These are phyloP conservation scores for Hydrotaea diabolus DNA, from an alignment of 2,888 invertebrate genomes.

Conservation along the genomic window DNA sequence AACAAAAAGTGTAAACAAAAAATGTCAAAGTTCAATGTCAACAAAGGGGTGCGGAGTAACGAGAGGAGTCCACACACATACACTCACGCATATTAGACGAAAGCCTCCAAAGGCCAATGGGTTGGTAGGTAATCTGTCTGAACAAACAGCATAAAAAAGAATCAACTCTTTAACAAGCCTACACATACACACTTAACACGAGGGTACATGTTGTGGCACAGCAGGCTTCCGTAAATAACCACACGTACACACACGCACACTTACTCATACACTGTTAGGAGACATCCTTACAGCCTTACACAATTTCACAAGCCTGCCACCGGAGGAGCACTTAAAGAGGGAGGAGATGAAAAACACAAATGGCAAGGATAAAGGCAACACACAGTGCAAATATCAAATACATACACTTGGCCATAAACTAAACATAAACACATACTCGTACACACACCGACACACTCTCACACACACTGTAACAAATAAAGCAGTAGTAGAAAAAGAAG, in stretches of 20 bases:
- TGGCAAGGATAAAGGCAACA: not conserved
- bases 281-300: constrained; percentile 54
- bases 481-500: constrained; percentile 15
- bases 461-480: constrained; percentile 29
- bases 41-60: not conserved
- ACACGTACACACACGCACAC: constrained; percentile 61
- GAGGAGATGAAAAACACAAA: not conserved
- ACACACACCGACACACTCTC: constrained; percentile 16
- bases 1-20: not conserved
- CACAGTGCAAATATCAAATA: constrained; percentile 13
- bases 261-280: too few relatives aligned
- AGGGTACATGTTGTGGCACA: constrained; percentile 40
- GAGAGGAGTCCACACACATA: not conserved
- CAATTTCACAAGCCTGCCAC: not conserved
- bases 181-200: constrained; percentile 35
- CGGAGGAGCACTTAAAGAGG: not conserved
- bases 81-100: not conserved
- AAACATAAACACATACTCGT: constrained; percentile 40
- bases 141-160: constrained; percentile 59
- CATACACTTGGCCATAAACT: constrained; percentile 12
- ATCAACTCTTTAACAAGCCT: constrained; percentile 45
- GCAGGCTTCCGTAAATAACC: constrained; percentile 46
- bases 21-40: constrained; percentile 58
- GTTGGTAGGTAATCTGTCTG: constrained; percentile 33
- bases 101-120: constrained; percentile 52